These are phyloP conservation scores for Polia nebulosa DNA, from an alignment of 2,888 invertebrate genomes.

Conservation along the genomic window DNA sequence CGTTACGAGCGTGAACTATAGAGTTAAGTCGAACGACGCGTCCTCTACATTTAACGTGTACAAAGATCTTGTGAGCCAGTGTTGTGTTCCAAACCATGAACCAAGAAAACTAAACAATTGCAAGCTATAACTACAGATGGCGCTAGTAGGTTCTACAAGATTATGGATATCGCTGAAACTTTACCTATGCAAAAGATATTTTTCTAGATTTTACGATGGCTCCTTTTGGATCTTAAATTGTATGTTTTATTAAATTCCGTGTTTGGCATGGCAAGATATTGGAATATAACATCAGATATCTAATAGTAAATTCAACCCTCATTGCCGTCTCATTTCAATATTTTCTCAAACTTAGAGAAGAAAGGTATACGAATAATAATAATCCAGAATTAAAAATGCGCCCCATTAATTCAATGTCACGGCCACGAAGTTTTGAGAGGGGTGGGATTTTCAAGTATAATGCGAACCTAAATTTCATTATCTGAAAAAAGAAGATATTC, in stretches of 20 bases:
- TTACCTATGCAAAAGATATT: slow-evolving; percentile 8
- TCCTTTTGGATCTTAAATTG: background rate
- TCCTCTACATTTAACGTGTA: slow-evolving; percentile 51
- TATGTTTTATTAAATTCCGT: slow-evolving; percentile 2
- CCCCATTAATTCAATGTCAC: slow-evolving; percentile 50
- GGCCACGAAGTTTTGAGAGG: slow-evolving; percentile 35
- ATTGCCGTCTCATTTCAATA: slow-evolving; percentile 5
- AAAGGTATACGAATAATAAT: slow-evolving; percentile 2
- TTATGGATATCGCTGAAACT: slow-evolving; percentile 13
- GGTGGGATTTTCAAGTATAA: slow-evolving; percentile 27
- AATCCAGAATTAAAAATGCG: slow-evolving; percentile 23
- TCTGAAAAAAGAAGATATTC: slow-evolving; percentile 35
- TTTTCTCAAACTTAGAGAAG: background rate
- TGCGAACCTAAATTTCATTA: slow-evolving; percentile 29
- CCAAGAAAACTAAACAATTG: slow-evolving; percentile 52
- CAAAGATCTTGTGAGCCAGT: slow-evolving; percentile 32
- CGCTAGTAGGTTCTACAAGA: slow-evolving; percentile 39
- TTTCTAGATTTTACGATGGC: slow-evolving; percentile 4
- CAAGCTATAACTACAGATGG: slow-evolving; percentile 55
- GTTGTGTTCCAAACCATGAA: slow-evolving; percentile 25
- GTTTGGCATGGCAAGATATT: background rate
- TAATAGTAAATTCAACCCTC: background rate
- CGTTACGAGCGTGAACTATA: slow-evolving; percentile 8
- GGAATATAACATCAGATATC: background rate
- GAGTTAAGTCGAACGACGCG: slow-evolving; percentile 42